Conservation (phyloP, 2,113 vertebrate species). For the Stegostoma tigrinum region DNA sequence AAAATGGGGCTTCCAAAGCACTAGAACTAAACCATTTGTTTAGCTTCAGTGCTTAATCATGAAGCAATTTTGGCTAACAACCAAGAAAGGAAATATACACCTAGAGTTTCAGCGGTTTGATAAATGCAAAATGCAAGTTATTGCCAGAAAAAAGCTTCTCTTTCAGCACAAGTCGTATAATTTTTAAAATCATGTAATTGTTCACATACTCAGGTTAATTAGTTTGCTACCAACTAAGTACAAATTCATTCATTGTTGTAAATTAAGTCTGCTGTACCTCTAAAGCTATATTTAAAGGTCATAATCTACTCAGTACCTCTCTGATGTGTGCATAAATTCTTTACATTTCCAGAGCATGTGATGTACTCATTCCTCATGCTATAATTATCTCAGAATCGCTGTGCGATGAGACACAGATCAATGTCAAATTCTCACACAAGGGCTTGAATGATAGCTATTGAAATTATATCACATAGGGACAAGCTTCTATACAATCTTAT, state of each 20-base stretch:
- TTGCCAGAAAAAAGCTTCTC: background rate
- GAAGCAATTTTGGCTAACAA: background rate
- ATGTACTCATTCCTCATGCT: background rate
- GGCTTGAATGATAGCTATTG: background rate
- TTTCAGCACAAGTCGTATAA: background rate
- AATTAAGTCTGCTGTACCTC: background rate
- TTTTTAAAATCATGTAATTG: background rate
- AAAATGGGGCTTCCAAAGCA: background rate
- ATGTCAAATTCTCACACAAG: background rate
- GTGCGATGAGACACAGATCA: background rate
- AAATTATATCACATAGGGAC: background rate
- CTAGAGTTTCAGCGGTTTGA: background rate
- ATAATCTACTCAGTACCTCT: background rate
- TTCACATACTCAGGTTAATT: background rate
- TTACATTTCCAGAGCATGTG: conserved; percentile 1
- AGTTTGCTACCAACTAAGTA: background rate
- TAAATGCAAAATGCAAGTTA: background rate
- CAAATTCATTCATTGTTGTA: background rate
- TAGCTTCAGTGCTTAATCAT: background rate
- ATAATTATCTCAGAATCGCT: background rate
- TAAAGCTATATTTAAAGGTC: background rate
- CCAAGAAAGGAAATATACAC: background rate
- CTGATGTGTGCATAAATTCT: background rate
- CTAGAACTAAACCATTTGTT: background rate
- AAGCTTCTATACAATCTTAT: background rate